Base-by-base conservation (phyloP, 2,113 vertebrate genomes). In the Acrocephalus kingi region DNA sequence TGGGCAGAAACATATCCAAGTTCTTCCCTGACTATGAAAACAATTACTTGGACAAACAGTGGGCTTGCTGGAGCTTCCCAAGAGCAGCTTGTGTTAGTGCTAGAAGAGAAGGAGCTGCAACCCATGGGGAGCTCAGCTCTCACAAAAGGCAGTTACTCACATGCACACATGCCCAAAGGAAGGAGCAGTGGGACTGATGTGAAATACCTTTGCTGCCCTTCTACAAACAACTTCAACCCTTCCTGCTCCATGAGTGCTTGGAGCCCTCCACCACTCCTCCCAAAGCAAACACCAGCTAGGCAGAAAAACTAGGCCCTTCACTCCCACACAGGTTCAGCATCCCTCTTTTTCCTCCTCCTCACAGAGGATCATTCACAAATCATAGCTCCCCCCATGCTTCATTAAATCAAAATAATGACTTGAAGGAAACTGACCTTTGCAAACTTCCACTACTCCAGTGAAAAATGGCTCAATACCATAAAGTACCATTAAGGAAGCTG, bases 1-100 rank as follows among this genome's bases (percentile, higher is more conserved):
- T 27, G 37, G 21, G 23, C 28, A 90, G 31, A 89, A 71, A 79
- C 0, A 0, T 20, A 86, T 45, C 31, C 0, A 0, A 49, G 19
- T 30, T 75, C 55, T 80, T 73, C 48, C 67, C 45, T 75, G 43
- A 31, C 35, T 88, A 56, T 13, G 24, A 71, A 73, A 80, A 86
- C 12, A 68, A 48, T 73, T 46, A 35, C 55, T 28, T 63, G 59
- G 45, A 55, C 56, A 84, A 77, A 66, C 13, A 68, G 15, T 6
- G 15, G 48, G 45, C 18, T 56, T 48, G 13, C 27, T 48, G 39
- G 52, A 45, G 37, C 56, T 56, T 68, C 39, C 20, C 1, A 0
- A 67, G 13, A 62, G 30, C 35, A 79, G 75, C n/a, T 74, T 46
- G 13, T 27, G 31, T 15, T 37, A 54, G 39, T 10, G 31, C 33